A percentile compares a stretch with the other conserved stretches of the same genome.
Conservation (phyloP, 2,888 invertebrate species). For the Limnephilus rhombicus region DNA sequence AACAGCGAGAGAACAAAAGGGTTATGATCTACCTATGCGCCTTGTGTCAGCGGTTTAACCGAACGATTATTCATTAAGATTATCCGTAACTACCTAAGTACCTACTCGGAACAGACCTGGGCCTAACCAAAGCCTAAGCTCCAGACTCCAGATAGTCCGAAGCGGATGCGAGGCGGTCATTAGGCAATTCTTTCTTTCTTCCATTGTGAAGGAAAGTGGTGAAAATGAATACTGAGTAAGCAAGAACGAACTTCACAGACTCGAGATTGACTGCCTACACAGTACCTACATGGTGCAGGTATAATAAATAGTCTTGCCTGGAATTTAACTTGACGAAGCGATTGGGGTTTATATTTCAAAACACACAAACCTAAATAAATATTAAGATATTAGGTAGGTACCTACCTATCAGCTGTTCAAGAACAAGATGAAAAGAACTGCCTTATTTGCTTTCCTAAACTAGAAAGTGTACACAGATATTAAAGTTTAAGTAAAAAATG, state of each 20-base stretch:
- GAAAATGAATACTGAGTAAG: slow-evolving; percentile 5
- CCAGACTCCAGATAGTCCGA: not conserved
- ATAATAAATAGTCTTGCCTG: not conserved
- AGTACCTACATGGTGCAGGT: not conserved
- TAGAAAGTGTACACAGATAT: not conserved
- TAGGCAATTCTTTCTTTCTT: slow-evolving; percentile 19
- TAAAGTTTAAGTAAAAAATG: not conserved
- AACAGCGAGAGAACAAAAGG: not conserved
- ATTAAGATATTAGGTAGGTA: not conserved
- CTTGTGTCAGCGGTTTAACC: not conserved
- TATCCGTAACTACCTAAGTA: not conserved
- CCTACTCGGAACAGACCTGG: not conserved
- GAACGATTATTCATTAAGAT: not conserved
- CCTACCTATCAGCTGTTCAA: not conserved
- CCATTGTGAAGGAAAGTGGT: not conserved
- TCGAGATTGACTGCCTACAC: not conserved
- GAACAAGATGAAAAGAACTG: not conserved
- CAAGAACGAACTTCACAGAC: not conserved
- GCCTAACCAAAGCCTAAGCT: not conserved
- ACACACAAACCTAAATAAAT: slow-evolving; percentile 14
- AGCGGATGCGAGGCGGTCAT: slow-evolving; percentile 19
- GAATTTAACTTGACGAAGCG: not conserved
- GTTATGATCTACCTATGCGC: not conserved
- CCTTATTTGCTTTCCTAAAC: not conserved
- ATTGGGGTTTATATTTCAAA: slow-evolving; percentile 5